Base-by-base conservation (phyloP, 2,888 invertebrate genomes). In the Philaethria dido region DNA sequence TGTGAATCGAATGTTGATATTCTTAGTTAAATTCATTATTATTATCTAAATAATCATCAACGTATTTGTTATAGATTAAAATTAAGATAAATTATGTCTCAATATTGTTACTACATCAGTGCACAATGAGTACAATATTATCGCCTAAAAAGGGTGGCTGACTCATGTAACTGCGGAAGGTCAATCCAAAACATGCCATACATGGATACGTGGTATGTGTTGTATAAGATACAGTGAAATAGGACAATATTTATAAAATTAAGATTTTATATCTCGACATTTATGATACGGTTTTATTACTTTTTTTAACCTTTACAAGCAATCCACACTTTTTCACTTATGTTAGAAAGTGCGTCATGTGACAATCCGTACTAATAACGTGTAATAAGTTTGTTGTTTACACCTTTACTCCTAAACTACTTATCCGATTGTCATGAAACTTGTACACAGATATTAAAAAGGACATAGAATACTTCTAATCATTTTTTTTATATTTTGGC, bases 161-260 rank as follows among this genome's bases (percentile, higher is more conserved):
- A 82, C 74, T 84, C 83, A 81, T 73, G 42, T 68, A 68, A 70
- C 72, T 66, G 68, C 73, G 78, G 81, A 85, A 85, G 88, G 87
- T 81, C 83, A 75, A 75, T 78, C 78, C 80, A 85, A 85, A 86
- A 81, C 73, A 70, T 65, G 72, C 82, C 80, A 66, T 80, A 83
- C 77, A 85, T 69, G 85, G 87, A 52, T 9, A 60, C 20, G 42
- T n/a, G 20, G 42, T 50, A 25, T 22, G 39, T 57, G 22, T 5
- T 16, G 42, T 42, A 42, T 11, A n/a, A 57, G 22, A 42, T 22
- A 2, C 57, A 57, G n/a, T 57, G 22, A 42, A n/a, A 42, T 33
- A 52, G 16, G 29, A 29, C 29, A 16, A 2, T 52, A 29, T 29
- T 52, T 50, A 29, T 29, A 3, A 52, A 11, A 29, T 52, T 29